Base-by-base conservation (phyloP, 2,113 vertebrate genomes). In the Vireo altiloquus region DNA sequence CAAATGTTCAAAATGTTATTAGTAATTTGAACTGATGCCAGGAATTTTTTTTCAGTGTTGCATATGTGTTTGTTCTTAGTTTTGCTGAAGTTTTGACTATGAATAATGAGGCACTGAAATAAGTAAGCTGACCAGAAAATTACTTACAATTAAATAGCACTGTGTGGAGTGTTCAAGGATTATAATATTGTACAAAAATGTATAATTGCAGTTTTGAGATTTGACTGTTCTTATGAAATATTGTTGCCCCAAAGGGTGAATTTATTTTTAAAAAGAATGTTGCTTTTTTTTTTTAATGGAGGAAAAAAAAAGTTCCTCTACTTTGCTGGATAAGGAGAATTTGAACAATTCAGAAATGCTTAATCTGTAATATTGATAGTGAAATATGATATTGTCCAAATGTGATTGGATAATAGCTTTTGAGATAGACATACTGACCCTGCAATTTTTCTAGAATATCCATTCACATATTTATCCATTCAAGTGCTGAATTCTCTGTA, bases 1-100 rank as follows among this genome's bases (percentile, higher is more conserved):
- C 95, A 97, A 97, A 97, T 96, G 95, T 95, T 98, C 86, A 95
- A 90, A 96, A 97, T 96, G 92, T 97, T 96, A 95, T 98, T 97
- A 91, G 93, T 98, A 98, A 97, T 97, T 97, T 97, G 95, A 95
- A 96, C 40, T 35, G 78, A 90, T 46, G 82, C 95, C 96, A 96
- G 90, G 83, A 95, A 69, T 65, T 18, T 33, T 79, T 94, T 96
- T 66, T 91, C 89, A 92, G 74, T 85, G 63, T 94, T 97, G 94
- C 96, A 95, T 97, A 96, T 97, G 95, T 94, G 64, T 94, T 96
- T 92, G 66, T 96, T 98, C 96, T 94, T 97, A 60, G 27, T 96
- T 97, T 96, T 95, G 89, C 84, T 98, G 96, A 93, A 97, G 96
- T 94, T 93, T 96, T 97, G 80, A 94, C 94, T 95, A 47, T 97